These are phyloP conservation scores for Rallus crepitans DNA, from an alignment of 2,797 vertebrate genomes.

Conservation along the genomic window DNA sequence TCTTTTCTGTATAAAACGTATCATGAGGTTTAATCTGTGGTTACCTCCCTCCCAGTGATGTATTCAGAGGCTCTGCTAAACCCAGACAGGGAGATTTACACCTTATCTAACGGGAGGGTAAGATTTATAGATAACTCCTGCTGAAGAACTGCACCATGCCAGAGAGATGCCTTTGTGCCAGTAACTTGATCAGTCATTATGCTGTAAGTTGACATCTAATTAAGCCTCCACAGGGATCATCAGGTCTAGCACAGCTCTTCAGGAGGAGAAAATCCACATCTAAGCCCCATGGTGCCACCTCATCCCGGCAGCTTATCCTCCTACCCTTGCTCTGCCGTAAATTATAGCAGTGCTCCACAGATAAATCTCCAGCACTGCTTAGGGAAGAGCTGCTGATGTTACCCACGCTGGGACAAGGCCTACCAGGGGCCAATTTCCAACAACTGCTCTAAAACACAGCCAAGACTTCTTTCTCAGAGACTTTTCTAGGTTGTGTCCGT, in stretches of 20 bases:
- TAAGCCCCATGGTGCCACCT: neutral
- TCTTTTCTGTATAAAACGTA: neutral
- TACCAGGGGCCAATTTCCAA: neutral
- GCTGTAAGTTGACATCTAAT: conserved; percentile 39
- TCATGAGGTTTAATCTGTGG: conserved; percentile 31
- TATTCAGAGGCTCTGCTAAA: neutral
- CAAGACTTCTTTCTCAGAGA: neutral
- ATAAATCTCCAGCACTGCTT: neutral
- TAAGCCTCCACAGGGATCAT: conserved; percentile 5
- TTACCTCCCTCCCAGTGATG: neutral
- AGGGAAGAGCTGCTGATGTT: accelerated
- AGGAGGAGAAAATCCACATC: conserved; percentile 25
- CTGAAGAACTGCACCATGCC: neutral
- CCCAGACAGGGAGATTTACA: conserved; percentile 33
- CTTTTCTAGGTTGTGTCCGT: neutral
- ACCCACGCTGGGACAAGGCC: neutral
- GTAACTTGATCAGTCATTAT: conserved; percentile 40
- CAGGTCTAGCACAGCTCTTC: neutral
- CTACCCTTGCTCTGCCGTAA: neutral
- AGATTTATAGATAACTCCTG: conserved; percentile 31
- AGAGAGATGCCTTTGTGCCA: conserved; percentile 14
- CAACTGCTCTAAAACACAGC: neutral
- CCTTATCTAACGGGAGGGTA: conserved; percentile 1
- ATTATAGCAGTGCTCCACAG: neutral
- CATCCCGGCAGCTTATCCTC: neutral